Evolutionary conservation across 2,113 vertebrate species (phyloP).

Genomic region (Tupaia chinensis): DNA sequence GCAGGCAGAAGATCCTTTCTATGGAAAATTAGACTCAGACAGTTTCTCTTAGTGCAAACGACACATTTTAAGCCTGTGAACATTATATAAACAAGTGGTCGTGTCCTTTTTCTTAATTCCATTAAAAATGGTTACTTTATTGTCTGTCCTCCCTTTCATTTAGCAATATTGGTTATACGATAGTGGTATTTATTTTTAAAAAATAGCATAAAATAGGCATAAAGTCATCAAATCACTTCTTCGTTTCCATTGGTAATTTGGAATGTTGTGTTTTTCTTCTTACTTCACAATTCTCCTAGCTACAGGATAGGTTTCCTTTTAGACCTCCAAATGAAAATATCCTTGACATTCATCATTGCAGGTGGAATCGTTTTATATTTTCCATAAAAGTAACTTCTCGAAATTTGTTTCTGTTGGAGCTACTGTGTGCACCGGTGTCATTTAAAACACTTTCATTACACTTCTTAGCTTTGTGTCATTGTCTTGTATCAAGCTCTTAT

Average conservation of each 20-base stretch:
- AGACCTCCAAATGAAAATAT: constrained; percentile 3
- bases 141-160: not conserved
- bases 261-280: constrained; percentile 35
- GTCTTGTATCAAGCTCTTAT: not conserved
- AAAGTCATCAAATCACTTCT: constrained; percentile 34
- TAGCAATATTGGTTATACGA: constrained; percentile 2
- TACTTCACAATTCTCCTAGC: not conserved
- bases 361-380: not conserved
- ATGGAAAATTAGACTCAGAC: not conserved
- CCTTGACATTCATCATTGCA: not conserved
- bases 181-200: not conserved
- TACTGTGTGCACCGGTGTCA: not conserved
- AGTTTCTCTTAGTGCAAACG: not conserved
- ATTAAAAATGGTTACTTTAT: constrained; percentile 8
- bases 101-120: constrained; percentile 17
- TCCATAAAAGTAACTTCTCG: constrained; percentile 1
- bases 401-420: not conserved
- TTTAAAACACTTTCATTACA: not conserved
- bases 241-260: constrained; percentile 60
- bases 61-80: not conserved
- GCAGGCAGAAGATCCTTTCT: not conserved
- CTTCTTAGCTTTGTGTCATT: not conserved
- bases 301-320: constrained; percentile 33
- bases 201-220: not conserved
- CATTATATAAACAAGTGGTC: not conserved